A percentile compares a stretch with the other conserved stretches of the same genome.
phyloP scores from a whole-genome alignment of 2,113 vertebrate species.

The Stegostoma tigrinum region DNA sequence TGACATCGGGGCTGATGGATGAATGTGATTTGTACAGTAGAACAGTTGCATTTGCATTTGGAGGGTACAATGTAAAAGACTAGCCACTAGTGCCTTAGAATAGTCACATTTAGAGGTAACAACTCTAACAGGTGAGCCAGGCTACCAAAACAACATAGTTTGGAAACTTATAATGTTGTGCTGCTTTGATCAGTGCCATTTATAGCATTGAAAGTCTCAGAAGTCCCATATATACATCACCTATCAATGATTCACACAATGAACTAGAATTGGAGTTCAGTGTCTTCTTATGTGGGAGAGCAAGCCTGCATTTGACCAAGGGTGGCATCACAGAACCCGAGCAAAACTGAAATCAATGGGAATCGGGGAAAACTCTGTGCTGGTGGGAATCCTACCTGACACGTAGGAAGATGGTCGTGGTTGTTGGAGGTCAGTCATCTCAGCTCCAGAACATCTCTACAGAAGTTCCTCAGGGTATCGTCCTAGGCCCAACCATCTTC shows the following conservation, averaged over 20 bases:
- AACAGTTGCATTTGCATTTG: neutral
- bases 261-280: neutral
- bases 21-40: neutral
- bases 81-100: neutral
- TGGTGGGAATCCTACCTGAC: too few relatives aligned
- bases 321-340: too few relatives aligned
- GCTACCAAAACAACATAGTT: neutral
- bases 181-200: neutral
- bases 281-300: neutral
- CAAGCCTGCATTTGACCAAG: too few relatives aligned
- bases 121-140: neutral
- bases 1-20: neutral
- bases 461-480: too few relatives aligned
- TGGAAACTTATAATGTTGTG: neutral
- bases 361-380: too few relatives aligned
- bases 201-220: neutral
- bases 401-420: too few relatives aligned
- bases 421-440: too few relatives aligned
- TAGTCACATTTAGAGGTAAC: neutral
- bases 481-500: too few relatives aligned
- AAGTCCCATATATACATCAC: neutral
- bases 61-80: too few relatives aligned
- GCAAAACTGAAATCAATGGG: too few relatives aligned
- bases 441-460: too few relatives aligned
- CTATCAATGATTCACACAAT: neutral